Evolutionary conservation across 1,140 invertebrate genomes (phyloP), one percentile per base, ranked within the genome.

Genomic region (Leucophenga varia): DNA sequence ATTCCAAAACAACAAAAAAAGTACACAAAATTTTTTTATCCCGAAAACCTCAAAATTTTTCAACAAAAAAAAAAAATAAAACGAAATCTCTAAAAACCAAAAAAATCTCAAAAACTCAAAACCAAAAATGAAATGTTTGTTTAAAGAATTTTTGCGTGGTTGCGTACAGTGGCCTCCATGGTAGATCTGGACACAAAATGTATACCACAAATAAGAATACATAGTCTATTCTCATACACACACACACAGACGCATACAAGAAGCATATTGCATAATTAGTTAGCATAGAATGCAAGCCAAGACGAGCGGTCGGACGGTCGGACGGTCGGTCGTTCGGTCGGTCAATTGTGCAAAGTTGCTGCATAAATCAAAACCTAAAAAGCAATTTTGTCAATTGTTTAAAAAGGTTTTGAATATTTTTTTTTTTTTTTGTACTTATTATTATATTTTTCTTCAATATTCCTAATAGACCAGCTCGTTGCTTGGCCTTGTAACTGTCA

Each of bases 81-180:
- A n/a, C 25, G 12, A 30, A 8, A 30, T 8, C 7, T 30, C 7
- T 12, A 30, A 30, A 8, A 30, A 30, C 7, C 7, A 12, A 30
- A 30, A 30, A 30, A 30, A 30, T 12, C 7, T 30, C 25, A 30
- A 30, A 8, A 30, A 12, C 7, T 7, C 61, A 48, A 61, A 60
- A 54, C 52, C 49, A 43, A 47, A 51, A 25, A 25, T 25, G 5
- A 25, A 25, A 25, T 25, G 10, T 6, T 6, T 25, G 39, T 51
- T 44, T 47, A 39, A 43, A 63, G 59, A 67, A 70, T 59, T 39
- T 37, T 25, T 71, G 64, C 69, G 70, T 73, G 65, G 65, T 70
- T 73, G 64, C 70, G 70, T 73, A 73, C 70, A 73, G 70, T 70
- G 69, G 60, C 67, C 70, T 72, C 70, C 72, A 73, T 73, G 70